Conservation (phyloP, 2,113 vertebrate genomes). For the Egretta garzetta region DNA sequence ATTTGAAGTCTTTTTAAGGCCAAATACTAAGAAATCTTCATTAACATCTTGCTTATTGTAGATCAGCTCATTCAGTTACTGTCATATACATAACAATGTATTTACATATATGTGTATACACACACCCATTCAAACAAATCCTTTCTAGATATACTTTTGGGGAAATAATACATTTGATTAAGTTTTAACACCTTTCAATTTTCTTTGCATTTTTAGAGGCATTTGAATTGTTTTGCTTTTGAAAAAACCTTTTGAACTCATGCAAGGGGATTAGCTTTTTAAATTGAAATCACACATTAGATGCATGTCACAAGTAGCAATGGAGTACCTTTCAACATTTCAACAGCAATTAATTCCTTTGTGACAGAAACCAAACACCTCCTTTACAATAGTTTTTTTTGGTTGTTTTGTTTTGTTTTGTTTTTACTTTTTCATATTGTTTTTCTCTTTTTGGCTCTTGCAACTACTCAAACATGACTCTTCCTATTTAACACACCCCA, state of each 20-base stretch:
- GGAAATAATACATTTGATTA: not conserved
- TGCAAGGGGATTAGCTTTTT: not conserved
- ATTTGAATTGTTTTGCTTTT: not conserved
- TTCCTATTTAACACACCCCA: not conserved
- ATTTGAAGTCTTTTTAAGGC: not conserved
- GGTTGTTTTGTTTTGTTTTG: not conserved
- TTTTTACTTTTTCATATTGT: not conserved
- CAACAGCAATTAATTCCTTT: conserved; percentile 11
- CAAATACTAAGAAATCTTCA: not conserved
- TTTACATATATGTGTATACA: not conserved
- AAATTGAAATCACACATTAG: conserved; percentile 24
- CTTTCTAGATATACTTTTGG: not conserved
- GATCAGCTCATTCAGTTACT: not conserved
- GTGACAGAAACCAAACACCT: not conserved
- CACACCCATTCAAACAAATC: not conserved
- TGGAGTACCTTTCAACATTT: conserved; percentile 22
- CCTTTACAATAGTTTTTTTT: not conserved
- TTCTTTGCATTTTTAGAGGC: not conserved
- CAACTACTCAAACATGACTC: not conserved
- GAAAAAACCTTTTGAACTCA: not conserved
- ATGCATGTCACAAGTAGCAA: conserved; percentile 19
- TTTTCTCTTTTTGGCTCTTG: not conserved
- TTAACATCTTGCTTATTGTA: not conserved
- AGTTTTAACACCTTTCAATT: not conserved
- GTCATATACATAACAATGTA: not conserved